A percentile compares a stretch with the other conserved stretches of the same genome.
phyloP scores from a whole-genome alignment of 2,888 invertebrate species.

The Napeogenes sylphis region DNA sequence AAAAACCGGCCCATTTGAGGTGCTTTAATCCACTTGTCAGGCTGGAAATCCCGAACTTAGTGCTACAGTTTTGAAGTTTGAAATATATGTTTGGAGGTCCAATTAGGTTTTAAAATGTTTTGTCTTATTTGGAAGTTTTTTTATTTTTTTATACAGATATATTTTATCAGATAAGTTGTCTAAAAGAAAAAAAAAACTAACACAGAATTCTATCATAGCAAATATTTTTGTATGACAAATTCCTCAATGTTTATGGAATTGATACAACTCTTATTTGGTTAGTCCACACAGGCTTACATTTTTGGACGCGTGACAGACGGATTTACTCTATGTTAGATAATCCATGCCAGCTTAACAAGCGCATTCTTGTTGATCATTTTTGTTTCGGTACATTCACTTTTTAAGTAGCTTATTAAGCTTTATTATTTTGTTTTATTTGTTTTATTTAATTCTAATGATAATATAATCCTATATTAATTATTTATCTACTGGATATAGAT shows the following conservation, averaged over 20 bases:
- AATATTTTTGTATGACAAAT: background rate
- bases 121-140: background rate
- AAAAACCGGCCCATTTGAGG: conserved; percentile 18
- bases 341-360: background rate
- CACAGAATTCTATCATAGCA: background rate
- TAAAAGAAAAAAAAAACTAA: background rate
- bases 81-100: background rate
- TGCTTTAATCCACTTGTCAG: conserved; percentile 20
- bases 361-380: background rate
- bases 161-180: too few species aligned
- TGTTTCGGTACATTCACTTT: background rate
- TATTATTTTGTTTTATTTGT: too few species aligned
- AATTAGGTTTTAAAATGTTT: background rate
- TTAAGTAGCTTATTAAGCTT: too few species aligned
- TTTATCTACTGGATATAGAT: too few species aligned
- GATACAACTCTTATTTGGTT: conserved; percentile 2
- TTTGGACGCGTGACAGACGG: background rate
- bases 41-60: conserved; percentile 9
- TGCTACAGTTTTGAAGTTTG: background rate
- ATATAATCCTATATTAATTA: too few species aligned
- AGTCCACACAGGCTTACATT: background rate
- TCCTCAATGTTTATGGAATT: background rate
- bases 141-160: too few species aligned
- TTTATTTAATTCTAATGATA: background rate
- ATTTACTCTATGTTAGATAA: background rate